Base-by-base conservation (phyloP, 2,888 invertebrate genomes). In the Synergus umbraculus region DNA sequence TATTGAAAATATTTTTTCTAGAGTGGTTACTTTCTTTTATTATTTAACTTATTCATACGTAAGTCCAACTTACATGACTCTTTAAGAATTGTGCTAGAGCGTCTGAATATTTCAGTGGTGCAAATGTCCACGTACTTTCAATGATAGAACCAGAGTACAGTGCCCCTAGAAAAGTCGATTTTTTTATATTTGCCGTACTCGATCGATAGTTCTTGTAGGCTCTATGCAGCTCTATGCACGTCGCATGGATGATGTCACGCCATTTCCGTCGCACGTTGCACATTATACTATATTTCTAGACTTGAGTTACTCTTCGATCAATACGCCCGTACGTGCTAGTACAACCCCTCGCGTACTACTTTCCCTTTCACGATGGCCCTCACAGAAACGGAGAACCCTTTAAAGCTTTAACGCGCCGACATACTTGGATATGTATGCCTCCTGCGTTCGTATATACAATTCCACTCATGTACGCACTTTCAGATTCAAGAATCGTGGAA, bases 311-410 rank as follows among this genome's bases (percentile, higher is more conserved):
- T 37, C 54, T 54, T 73, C 54, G 73, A 73, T 73, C 73, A 73
- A 73, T 73, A 73, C 37, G 46, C 69, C 69, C 69, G 73, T 73
- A 73, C 54, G 73, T 73, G 54, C 73, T 49, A 73, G 73, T 73
- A 73, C 73, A 73, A 73, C 73, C 73, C 73, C 66, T 73, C n/a
- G 73, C 73, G 54, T 63, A 64, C 81, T 79, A 85, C 86, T 87
- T 87, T 87, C 86, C 87, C 86, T 87, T 87, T 87, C 86, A 83
- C 29, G 73, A 54, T 83, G 84, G 84, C 84, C 85, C 81, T 82
- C 83, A 82, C 81, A 81, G 79, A 83, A 84, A 85, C 81, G 81
- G 80, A 83, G 86, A 82, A 83, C 87, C 86, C 85, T 85, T 86
- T 85, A 87, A 87, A 85, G 83, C 84, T 86, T 85, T 83, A 86